Evolutionary conservation across 2,797 vertebrate genomes (phyloP), one percentile per base, ranked within the genome.

Genomic region (Sus cebifrons): DNA sequence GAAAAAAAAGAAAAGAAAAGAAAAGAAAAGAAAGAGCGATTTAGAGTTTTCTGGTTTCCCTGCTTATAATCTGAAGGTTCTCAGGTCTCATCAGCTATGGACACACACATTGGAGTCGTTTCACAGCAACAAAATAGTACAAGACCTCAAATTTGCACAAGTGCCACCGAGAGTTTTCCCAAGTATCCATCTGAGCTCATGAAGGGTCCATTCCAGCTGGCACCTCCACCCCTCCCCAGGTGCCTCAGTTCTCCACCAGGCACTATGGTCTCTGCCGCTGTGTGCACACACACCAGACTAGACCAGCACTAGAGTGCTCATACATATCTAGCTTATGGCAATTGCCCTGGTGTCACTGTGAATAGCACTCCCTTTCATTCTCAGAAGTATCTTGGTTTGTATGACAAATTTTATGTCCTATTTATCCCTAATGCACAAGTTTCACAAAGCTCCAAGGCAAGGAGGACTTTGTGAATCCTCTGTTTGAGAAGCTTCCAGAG

Each of bases 141-240:
- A 54, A 20, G 75, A 70, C n/a, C 44, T 68, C 52, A 73, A 6
- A 49, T 44, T 49, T 21, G 15, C 11, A 65, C 29, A 49, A 40
- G 36, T 29, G 7, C 52, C 9, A 14, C 29, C 14, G 40, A 8
- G 10, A 6, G 49, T 29, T 74, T 77, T 78, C 77, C 20, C 14
- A 21, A 32, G n/a, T 74, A 16, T 40, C 62, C 32, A 1, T 49
- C 74, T 77, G 29, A 65, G 52, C 12, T 44, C 14, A 15, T n/a
- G 23, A 40, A 56, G 70, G n/a, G 2, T 25, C 54, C n/a, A 13
- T n/a, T 77, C 44, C 49, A 77, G 2, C 25, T 52, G 52, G 8
- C 40, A 13, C 5, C 4, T 3, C 17, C 32, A 20, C 49, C 0
- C 0, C 14, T 29, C 27, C 36, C n/a, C 52, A 13, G 21, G 40